A percentile compares a stretch with the other conserved stretches of the same genome.
Conservation (phyloP, 2,888 invertebrate species). For the Drepana falcataria region DNA sequence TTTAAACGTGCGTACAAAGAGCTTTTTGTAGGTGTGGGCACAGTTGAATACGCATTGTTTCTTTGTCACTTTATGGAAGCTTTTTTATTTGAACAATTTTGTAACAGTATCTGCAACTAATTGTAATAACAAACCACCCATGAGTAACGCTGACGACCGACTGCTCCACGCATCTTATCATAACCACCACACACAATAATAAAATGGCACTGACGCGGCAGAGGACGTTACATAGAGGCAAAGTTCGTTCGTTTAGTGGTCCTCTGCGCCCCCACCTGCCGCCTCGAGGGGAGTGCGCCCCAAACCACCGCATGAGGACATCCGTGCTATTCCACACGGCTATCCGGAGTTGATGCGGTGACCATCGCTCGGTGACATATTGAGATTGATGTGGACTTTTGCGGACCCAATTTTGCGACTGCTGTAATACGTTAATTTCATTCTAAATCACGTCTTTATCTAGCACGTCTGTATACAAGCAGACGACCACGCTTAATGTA, state of each 20-base stretch:
- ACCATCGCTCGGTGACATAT: not conserved
- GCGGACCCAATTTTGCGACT: not conserved
- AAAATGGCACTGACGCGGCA: slow-evolving; percentile 15
- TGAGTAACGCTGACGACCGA: not conserved
- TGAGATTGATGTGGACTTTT: not conserved
- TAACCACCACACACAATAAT: not conserved
- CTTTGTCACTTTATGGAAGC: not conserved
- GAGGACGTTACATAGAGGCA: slow-evolving; percentile 24
- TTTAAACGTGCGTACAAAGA: not conserved
- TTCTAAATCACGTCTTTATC: no score
- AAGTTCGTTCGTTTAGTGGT: slow-evolving; percentile 27
- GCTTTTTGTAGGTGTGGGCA: not conserved
- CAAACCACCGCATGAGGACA: slow-evolving; percentile 58
- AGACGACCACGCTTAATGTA: no score
- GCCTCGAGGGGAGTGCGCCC: slow-evolving; percentile 22
- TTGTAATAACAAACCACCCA: no score
- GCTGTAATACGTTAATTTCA: not conserved
- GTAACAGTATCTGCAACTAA: no score
- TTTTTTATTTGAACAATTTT: no score
- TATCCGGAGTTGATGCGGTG: slow-evolving; percentile 37
- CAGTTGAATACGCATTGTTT: not conserved
- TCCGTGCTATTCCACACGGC: slow-evolving; percentile 58
- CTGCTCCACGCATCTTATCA: not conserved
- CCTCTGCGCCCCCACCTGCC: slow-evolving; percentile 1
- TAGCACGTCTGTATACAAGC: no score